A percentile compares a stretch with the other conserved stretches of the same genome.
These are phyloP conservation scores for Cordylochernes scorpioides DNA, from an alignment of 2,888 invertebrate species.

Conservation along the genomic window DNA sequence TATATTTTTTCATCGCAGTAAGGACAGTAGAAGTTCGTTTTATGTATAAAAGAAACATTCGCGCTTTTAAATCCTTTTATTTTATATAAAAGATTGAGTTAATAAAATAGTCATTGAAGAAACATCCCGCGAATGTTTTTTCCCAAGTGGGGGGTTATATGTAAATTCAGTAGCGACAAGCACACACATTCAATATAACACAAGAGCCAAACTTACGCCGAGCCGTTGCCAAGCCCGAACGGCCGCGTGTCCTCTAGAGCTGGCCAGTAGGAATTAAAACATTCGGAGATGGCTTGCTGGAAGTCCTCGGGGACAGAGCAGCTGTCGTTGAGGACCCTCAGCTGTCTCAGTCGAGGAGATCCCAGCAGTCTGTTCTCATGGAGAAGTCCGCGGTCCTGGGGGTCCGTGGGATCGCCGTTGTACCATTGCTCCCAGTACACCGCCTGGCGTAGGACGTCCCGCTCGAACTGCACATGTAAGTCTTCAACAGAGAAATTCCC, in stretches of 20 bases:
- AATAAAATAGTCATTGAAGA: no score
- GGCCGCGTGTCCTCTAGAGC: constrained; percentile 28
- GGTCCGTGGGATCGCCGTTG: constrained; percentile 15
- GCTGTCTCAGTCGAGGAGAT: constrained; percentile 29
- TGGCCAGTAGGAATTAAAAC: constrained; percentile 31
- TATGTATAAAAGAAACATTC: no score
- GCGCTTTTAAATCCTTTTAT: no score
- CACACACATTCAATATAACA: no score
- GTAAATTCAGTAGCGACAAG: no score
- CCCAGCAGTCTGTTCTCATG: constrained; percentile 34
- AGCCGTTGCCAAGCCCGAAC: constrained; percentile 24
- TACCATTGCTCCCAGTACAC: constrained; percentile 33
- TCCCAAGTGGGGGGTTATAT: no score
- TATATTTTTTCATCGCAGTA: no score
- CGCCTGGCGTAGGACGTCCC: constrained; percentile 27
- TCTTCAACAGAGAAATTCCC: constrained; percentile 4
- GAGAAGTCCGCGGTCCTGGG: constrained; percentile 23
- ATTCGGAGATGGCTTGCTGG: constrained; percentile 31
- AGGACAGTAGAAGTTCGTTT: no score
- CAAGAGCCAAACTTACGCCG: constrained; percentile 18
- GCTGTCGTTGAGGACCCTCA: constrained; percentile 32
- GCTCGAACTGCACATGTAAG: constrained; percentile 25
- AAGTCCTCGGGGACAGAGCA: constrained; percentile 37
- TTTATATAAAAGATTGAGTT: no score
- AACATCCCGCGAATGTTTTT: no score